Conservation (phyloP, 2,888 invertebrate species). For the Mimachlamys varia region DNA sequence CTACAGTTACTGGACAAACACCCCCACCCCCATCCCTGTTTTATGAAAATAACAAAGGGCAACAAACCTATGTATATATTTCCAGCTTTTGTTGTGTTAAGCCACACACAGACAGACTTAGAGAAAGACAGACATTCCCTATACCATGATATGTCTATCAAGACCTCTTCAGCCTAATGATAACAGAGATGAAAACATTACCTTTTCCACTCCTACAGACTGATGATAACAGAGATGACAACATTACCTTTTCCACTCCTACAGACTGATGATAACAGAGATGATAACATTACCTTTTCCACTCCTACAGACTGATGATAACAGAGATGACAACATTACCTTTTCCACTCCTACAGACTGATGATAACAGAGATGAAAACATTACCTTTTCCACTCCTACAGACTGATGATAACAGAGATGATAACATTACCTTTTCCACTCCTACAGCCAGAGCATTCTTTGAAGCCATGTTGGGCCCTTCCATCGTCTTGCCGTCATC, state of each 20-base stretch:
- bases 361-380: too few species aligned
- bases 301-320: conserved; percentile 88
- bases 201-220: conserved; percentile 87
- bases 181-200: conserved; percentile 75
- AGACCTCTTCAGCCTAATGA: too few species aligned
- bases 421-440: conserved; percentile 85
- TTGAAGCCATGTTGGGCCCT: conserved; percentile 90
- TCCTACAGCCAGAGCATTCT: conserved; percentile 89
- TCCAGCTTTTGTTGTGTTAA: too few species aligned
- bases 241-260: conserved; percentile 87
- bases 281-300: conserved; percentile 83
- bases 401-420: too few species aligned
- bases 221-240: conserved; percentile 80
- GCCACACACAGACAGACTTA: too few species aligned
- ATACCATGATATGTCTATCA: not conserved
- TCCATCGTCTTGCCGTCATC: conserved; percentile 95
- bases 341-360: conserved; percentile 88
- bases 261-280: conserved; percentile 83
- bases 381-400: conserved; percentile 83
- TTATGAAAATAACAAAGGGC: too few species aligned
- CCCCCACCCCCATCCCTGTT: too few species aligned
- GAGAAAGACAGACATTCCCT: too few species aligned
- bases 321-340: conserved; percentile 82
- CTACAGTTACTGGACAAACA: too few species aligned
- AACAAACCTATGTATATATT: too few species aligned